Conservation (phyloP, 53 echinoderm and acorn worm species). For the Astropecten irregularis region DNA sequence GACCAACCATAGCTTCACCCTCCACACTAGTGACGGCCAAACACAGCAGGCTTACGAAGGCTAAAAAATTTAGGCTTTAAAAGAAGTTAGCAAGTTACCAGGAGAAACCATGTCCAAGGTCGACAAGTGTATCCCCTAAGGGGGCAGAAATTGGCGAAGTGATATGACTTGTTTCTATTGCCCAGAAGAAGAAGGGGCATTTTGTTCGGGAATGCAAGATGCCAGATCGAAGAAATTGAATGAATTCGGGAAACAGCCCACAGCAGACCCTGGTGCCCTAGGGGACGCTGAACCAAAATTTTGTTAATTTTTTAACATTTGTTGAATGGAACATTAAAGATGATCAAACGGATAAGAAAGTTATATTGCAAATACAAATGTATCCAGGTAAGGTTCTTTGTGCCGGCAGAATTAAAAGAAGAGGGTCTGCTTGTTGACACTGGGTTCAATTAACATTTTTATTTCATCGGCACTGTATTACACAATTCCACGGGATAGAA, state of each 20-base stretch:
- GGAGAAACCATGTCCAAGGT: no score
- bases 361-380: not conserved
- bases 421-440: conserved; percentile 38
- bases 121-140: no score
- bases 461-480: conserved; percentile 27
- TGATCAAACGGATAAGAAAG: not conserved
- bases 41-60: no score
- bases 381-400: conserved; percentile 16
- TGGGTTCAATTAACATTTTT: conserved; percentile 33
- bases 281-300: conserved; percentile 31
- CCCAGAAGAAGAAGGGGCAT: conserved; percentile 18
- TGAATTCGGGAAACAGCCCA: conserved; percentile 27
- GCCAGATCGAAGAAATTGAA: not conserved
- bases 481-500: conserved; percentile 8
- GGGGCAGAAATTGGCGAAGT: no score
- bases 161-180: conserved; percentile 32
- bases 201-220: not conserved
- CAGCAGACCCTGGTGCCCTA: conserved; percentile 47
- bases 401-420: conserved; percentile 8
- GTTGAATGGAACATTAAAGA: not conserved
- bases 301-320: not conserved
- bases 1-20: no score
- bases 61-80: no score
- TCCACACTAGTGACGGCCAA: no score
- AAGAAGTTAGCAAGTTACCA: no score